Percentiles rank a stretch among this genome's conserved stretches.
Conservation (phyloP, 2,113 vertebrate species). For the Delphinus delphis region DNA sequence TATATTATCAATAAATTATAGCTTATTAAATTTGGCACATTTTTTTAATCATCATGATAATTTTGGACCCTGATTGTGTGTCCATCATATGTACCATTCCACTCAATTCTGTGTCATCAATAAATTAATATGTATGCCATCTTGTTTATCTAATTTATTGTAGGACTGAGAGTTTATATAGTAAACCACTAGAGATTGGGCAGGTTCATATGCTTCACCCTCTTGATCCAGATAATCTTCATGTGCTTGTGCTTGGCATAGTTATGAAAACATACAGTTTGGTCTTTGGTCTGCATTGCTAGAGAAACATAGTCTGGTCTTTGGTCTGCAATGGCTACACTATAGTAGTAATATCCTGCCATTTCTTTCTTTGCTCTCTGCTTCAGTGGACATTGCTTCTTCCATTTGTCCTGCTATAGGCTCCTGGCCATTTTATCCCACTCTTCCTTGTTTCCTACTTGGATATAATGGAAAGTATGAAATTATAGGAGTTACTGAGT, state of each 20-base stretch:
- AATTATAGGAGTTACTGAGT: not conserved
- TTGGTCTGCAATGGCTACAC: not conserved
- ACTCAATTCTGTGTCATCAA: not conserved
- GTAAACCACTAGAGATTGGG: not conserved
- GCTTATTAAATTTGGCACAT: not conserved
- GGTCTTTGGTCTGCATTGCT: not conserved
- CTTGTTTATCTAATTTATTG: not conserved
- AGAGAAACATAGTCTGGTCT: not conserved
- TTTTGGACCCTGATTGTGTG: not conserved
- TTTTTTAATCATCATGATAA: not conserved
- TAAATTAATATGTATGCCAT: not conserved
- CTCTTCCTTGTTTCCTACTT: not conserved
- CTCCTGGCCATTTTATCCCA: not conserved
- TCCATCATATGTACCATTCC: not conserved
- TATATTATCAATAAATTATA: not conserved
- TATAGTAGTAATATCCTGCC: not conserved
- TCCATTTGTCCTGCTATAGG: not conserved
- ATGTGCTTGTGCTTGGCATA: not conserved
- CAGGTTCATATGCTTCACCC: not conserved
- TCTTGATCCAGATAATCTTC: not conserved
- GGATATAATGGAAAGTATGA: not conserved
- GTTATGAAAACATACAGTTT: not conserved
- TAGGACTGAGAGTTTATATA: not conserved
- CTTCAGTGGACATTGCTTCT: not conserved
- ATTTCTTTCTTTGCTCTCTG: not conserved